A percentile compares a stretch with the other conserved stretches of the same genome.
These are phyloP conservation scores for Pinna nobilis DNA, from an alignment of 1,140 invertebrate genomes.

Conservation along the genomic window DNA sequence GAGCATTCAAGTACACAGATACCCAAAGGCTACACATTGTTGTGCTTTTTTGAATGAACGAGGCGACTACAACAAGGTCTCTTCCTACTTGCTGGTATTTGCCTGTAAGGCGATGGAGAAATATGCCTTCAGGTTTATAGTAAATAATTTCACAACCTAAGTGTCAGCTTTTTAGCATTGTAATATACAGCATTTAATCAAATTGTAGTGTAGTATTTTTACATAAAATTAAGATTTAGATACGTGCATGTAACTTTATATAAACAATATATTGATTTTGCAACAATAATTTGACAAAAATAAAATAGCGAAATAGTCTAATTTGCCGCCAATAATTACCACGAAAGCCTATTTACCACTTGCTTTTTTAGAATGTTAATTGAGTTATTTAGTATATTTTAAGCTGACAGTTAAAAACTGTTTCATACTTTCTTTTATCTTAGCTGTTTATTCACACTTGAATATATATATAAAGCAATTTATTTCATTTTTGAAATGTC, in stretches of 20 bases:
- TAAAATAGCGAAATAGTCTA: too few relatives aligned
- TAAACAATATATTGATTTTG: not conserved
- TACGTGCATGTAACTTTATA: not conserved
- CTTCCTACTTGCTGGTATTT: slow-evolving; percentile 11
- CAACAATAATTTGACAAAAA: not conserved
- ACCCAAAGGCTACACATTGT: too few relatives aligned
- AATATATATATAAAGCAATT: not conserved
- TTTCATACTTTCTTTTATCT: not conserved
- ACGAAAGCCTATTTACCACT: too few relatives aligned
- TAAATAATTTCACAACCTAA: not conserved
- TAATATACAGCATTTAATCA: not conserved
- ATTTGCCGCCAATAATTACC: too few relatives aligned
- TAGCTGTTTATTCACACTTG: too few relatives aligned
- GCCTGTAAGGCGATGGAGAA: slow-evolving; percentile 6
- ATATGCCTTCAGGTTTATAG: slow-evolving; percentile 12
- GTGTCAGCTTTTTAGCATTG: not conserved
- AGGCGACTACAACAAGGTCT: too few relatives aligned
- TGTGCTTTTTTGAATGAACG: slow-evolving; percentile 8
- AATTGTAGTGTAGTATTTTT: not conserved
- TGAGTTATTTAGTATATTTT: not conserved
- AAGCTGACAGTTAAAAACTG: not conserved
- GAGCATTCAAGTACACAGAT: not conserved
- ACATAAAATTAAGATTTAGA: not conserved
- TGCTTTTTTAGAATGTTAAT: too few relatives aligned
- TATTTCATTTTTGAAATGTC: not conserved